Base-by-base conservation (phyloP, 2,797 vertebrate genomes). In the Decapterus maruadsi region DNA sequence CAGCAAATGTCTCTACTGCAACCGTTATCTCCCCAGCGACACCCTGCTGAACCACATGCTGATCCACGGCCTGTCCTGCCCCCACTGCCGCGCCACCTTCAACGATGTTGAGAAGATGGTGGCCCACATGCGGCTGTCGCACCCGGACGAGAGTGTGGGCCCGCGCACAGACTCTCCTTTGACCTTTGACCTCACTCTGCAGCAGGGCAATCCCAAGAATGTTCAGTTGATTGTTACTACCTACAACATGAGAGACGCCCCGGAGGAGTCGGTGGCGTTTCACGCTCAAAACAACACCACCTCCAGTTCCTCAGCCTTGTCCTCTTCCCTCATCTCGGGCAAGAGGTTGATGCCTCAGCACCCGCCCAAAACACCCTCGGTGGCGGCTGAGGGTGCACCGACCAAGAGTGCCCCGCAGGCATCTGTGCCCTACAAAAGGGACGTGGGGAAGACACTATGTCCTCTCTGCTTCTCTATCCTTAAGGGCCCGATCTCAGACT, bases 51-150 rank as follows among this genome's bases (percentile, higher is more conserved):
- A 99, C 85, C 98, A 99, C 78, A 99, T 99, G 98, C 85, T 99
- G 80, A 99, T 99, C 81, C 98, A 99, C 5, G 98, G 98, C 43
- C 95, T 99, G 60, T 99, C 97, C 1, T 99, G 98, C 92, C 97
- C 97, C 0, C 96, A 99, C 76, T 99, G 98, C 94, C 97, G 97
- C 0, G 98, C 98, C 6, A 98, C 97, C 46, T 99, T 99, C 92
- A 99, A 99, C 1, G 98, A 99, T 1, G 98, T 99, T 12, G 98
- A 99, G 90, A 99, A 99, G 94, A 98, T 99, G 98, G 98, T 98
- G 0, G 96, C 97, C 9, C 98, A 99, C 83, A 99, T 99, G 98
- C 95, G 98, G 67, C 93, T 96, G 91, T 96, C 97, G 57, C 98
- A 99, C 45, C 95, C 97, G 1, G 96, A 98, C 4, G 97, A 99